Conservation (phyloP, 2,888 invertebrate species). For the Macroteleia sp. region DNA sequence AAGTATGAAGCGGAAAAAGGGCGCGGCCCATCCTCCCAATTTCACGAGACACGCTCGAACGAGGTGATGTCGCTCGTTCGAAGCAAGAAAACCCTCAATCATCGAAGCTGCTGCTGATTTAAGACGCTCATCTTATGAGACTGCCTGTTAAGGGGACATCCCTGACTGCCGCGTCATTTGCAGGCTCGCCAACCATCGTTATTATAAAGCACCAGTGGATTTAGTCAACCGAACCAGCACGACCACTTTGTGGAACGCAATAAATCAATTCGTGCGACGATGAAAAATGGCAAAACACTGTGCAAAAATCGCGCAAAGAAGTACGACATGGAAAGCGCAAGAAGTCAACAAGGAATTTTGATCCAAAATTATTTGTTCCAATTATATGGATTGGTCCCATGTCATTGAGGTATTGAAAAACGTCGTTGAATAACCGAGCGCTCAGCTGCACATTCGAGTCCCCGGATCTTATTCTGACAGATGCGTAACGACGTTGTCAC, state of each 20-base stretch:
- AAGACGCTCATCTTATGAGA: conserved; percentile 68
- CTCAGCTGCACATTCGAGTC: conserved; percentile 7
- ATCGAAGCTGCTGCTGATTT: conserved; percentile 71
- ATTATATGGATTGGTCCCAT: not conserved
- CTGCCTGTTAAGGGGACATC: conserved; percentile 40
- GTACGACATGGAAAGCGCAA: no score
- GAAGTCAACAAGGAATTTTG: not conserved
- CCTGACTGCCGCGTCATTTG: conserved; percentile 45
- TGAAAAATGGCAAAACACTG: not conserved
- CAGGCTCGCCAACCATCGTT: conserved; percentile 39
- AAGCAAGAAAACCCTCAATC: conserved; percentile 76
- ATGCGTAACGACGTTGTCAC: conserved; percentile 22
- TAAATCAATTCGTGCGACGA: conserved; percentile 24
- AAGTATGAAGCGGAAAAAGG: conserved; percentile 71
- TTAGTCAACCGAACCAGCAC: conserved; percentile 27
- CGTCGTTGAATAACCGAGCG: not conserved
- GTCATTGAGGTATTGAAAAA: conserved; percentile 2
- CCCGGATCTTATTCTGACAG: conserved; percentile 9
- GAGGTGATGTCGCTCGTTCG: conserved; percentile 72
- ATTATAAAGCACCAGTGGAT: conserved; percentile 25
- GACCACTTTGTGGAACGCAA: conserved; percentile 25
- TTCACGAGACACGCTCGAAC: conserved; percentile 76
- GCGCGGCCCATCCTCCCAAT: conserved; percentile 75
- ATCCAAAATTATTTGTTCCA: conserved; percentile 5
- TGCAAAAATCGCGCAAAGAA: not conserved